These are phyloP conservation scores for Zaprionus gabonicus DNA, from an alignment of 1,140 invertebrate species.

Conservation along the genomic window DNA sequence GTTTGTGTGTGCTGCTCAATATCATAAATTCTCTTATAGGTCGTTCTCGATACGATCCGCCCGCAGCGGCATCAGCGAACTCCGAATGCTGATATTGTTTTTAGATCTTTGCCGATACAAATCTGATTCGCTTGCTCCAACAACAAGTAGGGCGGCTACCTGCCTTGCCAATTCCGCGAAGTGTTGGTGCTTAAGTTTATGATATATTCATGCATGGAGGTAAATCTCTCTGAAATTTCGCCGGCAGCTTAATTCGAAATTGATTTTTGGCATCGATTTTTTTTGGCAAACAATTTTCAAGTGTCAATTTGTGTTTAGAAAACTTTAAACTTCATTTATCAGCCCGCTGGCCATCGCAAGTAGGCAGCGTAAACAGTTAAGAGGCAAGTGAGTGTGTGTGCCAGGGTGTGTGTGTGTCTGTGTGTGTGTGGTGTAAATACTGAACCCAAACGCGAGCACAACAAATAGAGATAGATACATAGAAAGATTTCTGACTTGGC, in stretches of 20 bases:
- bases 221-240: constrained; percentile 12
- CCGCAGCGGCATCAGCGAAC: constrained; percentile 38
- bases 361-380: constrained; percentile 76
- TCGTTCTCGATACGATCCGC: constrained; percentile 36
- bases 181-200: constrained; percentile 56
- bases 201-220: constrained; percentile 24
- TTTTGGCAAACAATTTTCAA: constrained; percentile 77
- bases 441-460: constrained; percentile 35
- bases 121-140: constrained; percentile 51
- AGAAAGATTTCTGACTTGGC: constrained; percentile 58
- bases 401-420: neutral
- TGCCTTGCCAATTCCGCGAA: constrained; percentile 68
- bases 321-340: constrained; percentile 77
- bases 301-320: constrained; percentile 83
- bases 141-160: constrained; percentile 66
- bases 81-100: constrained; percentile 19
- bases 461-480: constrained; percentile 36
- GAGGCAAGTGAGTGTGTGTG: constrained; percentile 34
- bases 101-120: constrained; percentile 78
- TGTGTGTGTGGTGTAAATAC: constrained; percentile 23
- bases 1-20: constrained; percentile 12
- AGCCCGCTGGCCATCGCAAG: constrained; percentile 63
- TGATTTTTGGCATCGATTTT: constrained; percentile 52
- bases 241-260: constrained; percentile 74
- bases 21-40: constrained; percentile 49